Evolutionary conservation across 2,888 invertebrate species (phyloP).

Genomic region (Schizaphis graminum): DNA sequence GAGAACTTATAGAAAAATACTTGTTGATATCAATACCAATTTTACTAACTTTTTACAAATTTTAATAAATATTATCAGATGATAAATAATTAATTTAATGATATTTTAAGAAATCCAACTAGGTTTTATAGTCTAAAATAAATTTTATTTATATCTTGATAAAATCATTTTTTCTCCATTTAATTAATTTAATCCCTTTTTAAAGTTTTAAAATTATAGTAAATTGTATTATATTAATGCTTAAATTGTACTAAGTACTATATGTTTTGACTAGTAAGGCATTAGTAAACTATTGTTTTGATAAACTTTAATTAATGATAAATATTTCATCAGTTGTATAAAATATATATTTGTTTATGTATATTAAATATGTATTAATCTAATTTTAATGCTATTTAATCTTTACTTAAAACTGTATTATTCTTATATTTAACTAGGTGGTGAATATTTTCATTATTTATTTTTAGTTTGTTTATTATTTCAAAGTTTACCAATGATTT

Average conservation of each 20-base stretch:
- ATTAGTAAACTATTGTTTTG: not conserved
- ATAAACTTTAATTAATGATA: not conserved
- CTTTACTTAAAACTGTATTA: not conserved
- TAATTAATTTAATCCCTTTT: not conserved
- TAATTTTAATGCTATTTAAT: not conserved
- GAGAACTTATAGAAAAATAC: not conserved
- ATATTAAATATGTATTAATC: not conserved
- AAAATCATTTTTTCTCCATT: not conserved
- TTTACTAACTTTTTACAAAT: not conserved
- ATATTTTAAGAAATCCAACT: not conserved
- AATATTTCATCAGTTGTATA: not conserved
- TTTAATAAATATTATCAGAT: not conserved
- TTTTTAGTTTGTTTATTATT: conserved; percentile 13
- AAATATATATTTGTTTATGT: conserved; percentile 10
- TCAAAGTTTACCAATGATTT: not conserved
- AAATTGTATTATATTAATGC: not conserved
- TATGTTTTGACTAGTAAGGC: not conserved
- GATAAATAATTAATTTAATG: not conserved
- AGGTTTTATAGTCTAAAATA: not conserved
- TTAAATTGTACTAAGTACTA: not conserved
- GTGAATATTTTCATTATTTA: not conserved
- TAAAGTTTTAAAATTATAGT: not conserved
- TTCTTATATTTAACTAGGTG: not conserved
- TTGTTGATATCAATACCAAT: not conserved
- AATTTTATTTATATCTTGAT: not conserved